Evolutionary conservation across 2,888 invertebrate genomes (phyloP), one percentile per base, ranked within the genome.

Genomic region (Epiperipatus broadwayi): DNA sequence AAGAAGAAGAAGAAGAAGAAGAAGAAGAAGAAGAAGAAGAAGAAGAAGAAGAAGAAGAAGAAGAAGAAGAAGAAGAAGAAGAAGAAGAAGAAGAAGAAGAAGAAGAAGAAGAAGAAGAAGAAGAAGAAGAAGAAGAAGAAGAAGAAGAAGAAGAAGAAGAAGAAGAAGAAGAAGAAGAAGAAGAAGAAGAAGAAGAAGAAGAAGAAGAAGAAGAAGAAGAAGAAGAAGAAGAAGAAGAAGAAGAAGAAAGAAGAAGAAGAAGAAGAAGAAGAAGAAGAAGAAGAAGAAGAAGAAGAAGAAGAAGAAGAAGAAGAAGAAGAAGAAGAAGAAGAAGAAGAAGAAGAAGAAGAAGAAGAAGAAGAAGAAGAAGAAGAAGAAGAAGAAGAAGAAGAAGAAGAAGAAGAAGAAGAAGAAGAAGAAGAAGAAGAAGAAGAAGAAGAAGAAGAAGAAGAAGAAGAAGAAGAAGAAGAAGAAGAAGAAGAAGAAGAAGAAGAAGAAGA

Each of bases 1-100:
- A 25, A 8, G n/a, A 8, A 8, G 25, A 25, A 8, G 25, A n/a
- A 8, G 25, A 25, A 8, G 8, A 25, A 8, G 25, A 25, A 8
- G 25, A 25, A 25, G 25, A 25, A 25, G 25, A 25, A 25, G 25
- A 25, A 25, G 25, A 25, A 25, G 25, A 25, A 25, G 25, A 25
- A 25, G 25, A 25, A 8, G n/a, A 8, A 8, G 25, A 25, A 8
- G 25, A n/a, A 8, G 25, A 25, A 8, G 8, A 25, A 8, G 25
- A 25, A 8, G 25, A 25, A 25, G 25, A 25, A 25, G 25, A 25
- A 25, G 25, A 25, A 25, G 25, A 25, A 25, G 25, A 25, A 25
- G 25, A 25, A 25, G 25, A 25, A 8, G n/a, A 8, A 8, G 25
- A 25, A 8, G 25, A n/a, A 8, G 25, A 25, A 8, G 8, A 25